Evolutionary conservation across 2,888 invertebrate species (phyloP).

Genomic region (Crossocerus cetratus): DNA sequence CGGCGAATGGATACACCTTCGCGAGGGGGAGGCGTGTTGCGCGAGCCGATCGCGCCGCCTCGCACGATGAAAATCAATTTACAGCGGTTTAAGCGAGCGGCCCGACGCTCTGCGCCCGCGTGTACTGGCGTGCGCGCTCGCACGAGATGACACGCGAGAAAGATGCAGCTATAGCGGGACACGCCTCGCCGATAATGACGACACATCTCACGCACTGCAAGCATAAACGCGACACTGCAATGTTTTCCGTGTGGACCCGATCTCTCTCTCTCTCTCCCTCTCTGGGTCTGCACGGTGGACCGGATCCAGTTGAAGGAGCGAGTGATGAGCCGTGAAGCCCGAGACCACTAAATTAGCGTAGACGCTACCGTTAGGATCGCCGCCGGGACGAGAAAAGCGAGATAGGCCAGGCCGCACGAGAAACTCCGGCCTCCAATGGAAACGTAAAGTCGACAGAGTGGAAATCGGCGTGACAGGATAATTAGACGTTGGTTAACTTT

Average conservation of each 20-base stretch:
- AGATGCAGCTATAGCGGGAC: conserved; percentile 5
- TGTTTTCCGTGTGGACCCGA: background rate
- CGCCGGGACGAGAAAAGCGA: background rate
- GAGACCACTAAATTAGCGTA: background rate
- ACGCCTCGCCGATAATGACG: conserved; percentile 32
- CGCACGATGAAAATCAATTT: conserved; percentile 7
- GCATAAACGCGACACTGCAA: conserved; percentile 12
- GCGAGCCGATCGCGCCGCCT: background rate
- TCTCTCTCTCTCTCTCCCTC: too few relatives aligned
- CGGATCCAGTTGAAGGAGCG: background rate
- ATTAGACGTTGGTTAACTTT: conserved; percentile 34
- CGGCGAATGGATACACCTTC: background rate
- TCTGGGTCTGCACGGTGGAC: too few relatives aligned
- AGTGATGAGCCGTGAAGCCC: conserved; percentile 7
- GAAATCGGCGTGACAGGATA: conserved; percentile 18
- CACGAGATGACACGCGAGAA: conserved; percentile 20
- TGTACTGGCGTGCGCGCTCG: background rate
- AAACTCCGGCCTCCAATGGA: background rate
- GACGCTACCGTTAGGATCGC: background rate
- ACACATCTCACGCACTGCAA: background rate
- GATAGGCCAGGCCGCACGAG: background rate
- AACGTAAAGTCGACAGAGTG: conserved; percentile 18
- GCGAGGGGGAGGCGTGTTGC: too few relatives aligned
- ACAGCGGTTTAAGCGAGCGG: background rate
- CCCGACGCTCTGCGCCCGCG: too few relatives aligned